phyloP scores from a whole-genome alignment of 2,888 invertebrate genomes.

The Apamea anceps region DNA sequence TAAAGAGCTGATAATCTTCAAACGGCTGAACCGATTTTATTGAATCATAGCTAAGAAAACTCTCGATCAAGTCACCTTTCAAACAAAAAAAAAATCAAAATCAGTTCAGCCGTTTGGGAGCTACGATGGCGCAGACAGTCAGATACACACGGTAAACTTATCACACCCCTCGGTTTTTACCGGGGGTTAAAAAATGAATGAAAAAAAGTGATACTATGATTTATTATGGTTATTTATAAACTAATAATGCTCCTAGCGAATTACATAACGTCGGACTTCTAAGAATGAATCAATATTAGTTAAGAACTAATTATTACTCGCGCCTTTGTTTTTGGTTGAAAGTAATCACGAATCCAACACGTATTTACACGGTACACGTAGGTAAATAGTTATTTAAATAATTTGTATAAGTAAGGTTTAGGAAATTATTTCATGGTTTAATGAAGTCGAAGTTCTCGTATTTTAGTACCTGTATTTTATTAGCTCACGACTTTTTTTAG shows the following conservation, averaged over 20 bases:
- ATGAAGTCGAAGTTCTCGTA: not conserved
- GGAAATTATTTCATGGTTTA: not conserved
- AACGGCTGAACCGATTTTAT: too few relatives aligned
- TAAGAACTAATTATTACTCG: constrained; percentile 14
- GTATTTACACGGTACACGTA: not conserved
- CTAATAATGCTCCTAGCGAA: not conserved
- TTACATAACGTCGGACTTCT: not conserved
- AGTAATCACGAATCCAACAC: constrained; percentile 3
- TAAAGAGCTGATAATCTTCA: not conserved
- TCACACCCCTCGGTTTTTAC: too few relatives aligned
- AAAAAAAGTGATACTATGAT: not conserved
- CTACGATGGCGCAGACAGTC: too few relatives aligned
- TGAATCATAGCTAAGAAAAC: too few relatives aligned
- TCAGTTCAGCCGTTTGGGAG: too few relatives aligned
- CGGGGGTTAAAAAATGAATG: not conserved
- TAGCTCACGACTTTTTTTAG: not conserved
- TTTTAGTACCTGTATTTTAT: not conserved
- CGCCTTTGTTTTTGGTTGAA: not conserved
- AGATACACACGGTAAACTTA: too few relatives aligned
- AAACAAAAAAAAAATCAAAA: too few relatives aligned
- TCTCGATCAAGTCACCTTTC: too few relatives aligned
- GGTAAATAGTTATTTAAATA: too few relatives aligned
- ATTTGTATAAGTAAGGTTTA: not conserved
- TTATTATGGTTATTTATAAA: not conserved
- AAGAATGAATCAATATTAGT: constrained; percentile 11